Evolutionary conservation across 2,797 vertebrate genomes (phyloP).

Genomic region (Artibeus lituratus): DNA sequence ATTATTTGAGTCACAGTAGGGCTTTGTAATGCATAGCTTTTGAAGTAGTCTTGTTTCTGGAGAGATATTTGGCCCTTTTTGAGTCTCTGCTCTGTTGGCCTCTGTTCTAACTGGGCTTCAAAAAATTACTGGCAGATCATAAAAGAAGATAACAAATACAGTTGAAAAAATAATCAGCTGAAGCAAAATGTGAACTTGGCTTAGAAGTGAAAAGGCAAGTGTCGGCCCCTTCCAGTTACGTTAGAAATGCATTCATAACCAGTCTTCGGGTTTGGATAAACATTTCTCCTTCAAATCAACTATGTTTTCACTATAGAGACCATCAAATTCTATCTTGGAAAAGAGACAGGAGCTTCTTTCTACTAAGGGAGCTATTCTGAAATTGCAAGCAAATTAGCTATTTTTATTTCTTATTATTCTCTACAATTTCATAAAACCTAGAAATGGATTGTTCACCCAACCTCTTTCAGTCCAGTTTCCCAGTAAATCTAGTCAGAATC

Average conservation of each 20-base stretch:
- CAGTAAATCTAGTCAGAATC: constrained; percentile 27
- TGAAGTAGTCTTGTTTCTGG: constrained; percentile 81
- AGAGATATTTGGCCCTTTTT: constrained; percentile 77
- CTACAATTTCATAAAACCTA: constrained; percentile 63
- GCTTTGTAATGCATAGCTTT: constrained; percentile 81
- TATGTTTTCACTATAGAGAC: constrained; percentile 59
- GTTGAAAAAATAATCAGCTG: constrained; percentile 89
- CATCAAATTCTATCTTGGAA: constrained; percentile 51
- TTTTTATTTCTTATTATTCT: constrained; percentile 67
- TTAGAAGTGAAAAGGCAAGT: constrained; percentile 80
- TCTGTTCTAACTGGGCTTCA: constrained; percentile 79
- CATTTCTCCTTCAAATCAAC: constrained; percentile 60
- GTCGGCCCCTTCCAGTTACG: constrained; percentile 74
- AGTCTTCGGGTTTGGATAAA: constrained; percentile 70
- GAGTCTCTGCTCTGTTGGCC: constrained; percentile 82
- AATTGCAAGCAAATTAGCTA: constrained; percentile 63
- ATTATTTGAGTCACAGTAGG: constrained; percentile 76
- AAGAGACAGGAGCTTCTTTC: constrained; percentile 23
- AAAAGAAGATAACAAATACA: constrained; percentile 87
- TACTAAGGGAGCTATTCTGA: constrained; percentile 50
- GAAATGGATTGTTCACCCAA: constrained; percentile 46
- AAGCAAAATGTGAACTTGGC: constrained; percentile 86
- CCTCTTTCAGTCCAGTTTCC: neutral
- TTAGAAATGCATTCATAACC: constrained; percentile 79
- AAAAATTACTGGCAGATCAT: constrained; percentile 86